These are phyloP conservation scores for Potorous gilbertii DNA, from an alignment of 2,797 vertebrate species.

Conservation along the genomic window DNA sequence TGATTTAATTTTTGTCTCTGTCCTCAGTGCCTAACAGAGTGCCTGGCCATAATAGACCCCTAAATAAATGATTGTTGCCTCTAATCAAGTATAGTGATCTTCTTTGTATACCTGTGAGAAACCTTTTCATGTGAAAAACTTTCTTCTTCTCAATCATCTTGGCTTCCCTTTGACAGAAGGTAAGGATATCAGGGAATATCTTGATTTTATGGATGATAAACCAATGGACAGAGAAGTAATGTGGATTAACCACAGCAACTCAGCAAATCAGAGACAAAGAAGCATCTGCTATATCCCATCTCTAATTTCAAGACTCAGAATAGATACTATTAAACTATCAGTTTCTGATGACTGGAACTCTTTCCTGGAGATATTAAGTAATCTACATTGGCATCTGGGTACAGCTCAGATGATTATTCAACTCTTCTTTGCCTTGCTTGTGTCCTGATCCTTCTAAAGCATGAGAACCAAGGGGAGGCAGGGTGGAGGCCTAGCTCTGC, in stretches of 20 bases:
- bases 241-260: neutral
- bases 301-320: neutral
- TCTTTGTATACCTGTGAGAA: neutral
- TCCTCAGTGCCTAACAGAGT: neutral
- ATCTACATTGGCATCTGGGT: neutral
- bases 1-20: neutral
- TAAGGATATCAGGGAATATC: neutral
- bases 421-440: neutral
- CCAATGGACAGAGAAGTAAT: neutral
- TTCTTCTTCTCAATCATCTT: constrained; percentile 36
- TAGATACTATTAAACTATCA: neutral
- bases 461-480: neutral
- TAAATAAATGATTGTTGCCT: neutral
- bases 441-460: neutral
- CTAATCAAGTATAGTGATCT: neutral
- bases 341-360: neutral
- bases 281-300: accelerated
- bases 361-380: neutral
- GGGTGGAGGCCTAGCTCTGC: neutral
- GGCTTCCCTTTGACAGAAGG: neutral
- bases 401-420: neutral
- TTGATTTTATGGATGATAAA: neutral
- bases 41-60: neutral
- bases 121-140: constrained; percentile 19
- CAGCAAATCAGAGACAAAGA: neutral